Base-by-base conservation (phyloP, 2,797 vertebrate genomes). In the Diglossa cyanea region DNA sequence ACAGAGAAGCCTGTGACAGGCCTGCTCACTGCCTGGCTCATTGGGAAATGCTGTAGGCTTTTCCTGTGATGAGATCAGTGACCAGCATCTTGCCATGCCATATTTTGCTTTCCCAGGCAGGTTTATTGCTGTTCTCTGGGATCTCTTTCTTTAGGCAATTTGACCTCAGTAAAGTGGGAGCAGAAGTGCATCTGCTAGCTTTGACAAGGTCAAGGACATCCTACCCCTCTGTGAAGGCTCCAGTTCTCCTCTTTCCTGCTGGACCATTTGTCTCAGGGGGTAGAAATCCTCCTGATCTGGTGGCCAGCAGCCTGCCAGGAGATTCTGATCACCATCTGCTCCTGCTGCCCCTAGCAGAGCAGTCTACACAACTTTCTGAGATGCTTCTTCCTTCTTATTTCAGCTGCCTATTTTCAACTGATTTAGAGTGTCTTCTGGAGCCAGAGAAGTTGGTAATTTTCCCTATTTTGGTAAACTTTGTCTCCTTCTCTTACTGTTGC, bases 291-390 rank as follows among this genome's bases (percentile, higher is more conserved):
- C 51, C 35, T 80, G n/a, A 45, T 63, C 13, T 65, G 54, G 19
- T 58, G 33, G 28, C 31, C 54, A 61, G 0, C 0, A 1, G 19
- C 20, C 39, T 68, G 42, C 30, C 17, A 6, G 18, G 58, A 58
- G 63, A 50, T 73, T 73, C 26, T 57, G 42, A 37, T 78, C 24
- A 11, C 24, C 6, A 7, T 75, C n/a, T 63, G 17, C 44, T 88
- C 14, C 57, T 39, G 44, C 87, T 85, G 17, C 39, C 33, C 28
- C 18, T 72, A 37, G 50, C 63, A 86, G 3, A 73, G 65, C 33
- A 63, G 57, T 58, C 40, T 77, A 28, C n/a, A n/a, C 63, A 21
- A 19, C 51, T 48, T 60, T 60, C 31, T 79, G 28, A 25, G 11
- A 4, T 54, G 57, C 21, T 79, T 24, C 40, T 51, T 76, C 13